Evolutionary conservation across 2,113 vertebrate genomes (phyloP), one percentile per base, ranked within the genome.

Genomic region (Salvelinus fontinalis): DNA sequence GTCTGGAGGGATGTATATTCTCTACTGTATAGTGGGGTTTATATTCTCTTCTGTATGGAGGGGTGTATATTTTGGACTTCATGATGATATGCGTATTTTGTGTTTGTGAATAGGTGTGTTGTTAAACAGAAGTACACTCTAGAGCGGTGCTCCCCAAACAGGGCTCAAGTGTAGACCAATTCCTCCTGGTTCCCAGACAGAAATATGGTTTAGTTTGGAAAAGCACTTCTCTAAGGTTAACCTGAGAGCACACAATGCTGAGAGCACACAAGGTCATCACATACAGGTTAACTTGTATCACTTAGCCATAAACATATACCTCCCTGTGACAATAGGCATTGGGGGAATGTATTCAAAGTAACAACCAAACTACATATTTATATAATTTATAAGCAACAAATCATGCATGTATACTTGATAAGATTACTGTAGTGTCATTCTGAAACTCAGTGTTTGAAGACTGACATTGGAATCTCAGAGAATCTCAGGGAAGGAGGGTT

Each of bases 271-370:
- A 71, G 68, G 72, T 67, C 59, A n/a, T n/a, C n/a, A 62, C 51
- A 54, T 54, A 18, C 51, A 62, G 59, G 5, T 2, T 62, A 0
- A 57, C 20, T 66, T 66, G 76, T 74, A 44, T 79, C 69, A 75
- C 74, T 70, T 75, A 88, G 79, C 83, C 82, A 80, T 34, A 74
- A 51, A 78, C 77, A 27, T 70, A 85, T 84, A 85, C 81, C 81
- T 85, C 76, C 0, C 16, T 73, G n/a, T 74, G 60, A 49, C 29
- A 27, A 12, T 71, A 57, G 49, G 14, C 54, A 2, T 67, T 79
- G 71, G 9, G n/a, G 31, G 18, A 68, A 68, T 54, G 62, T 71
- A 51, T 5, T 80, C 54, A 18, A 68, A 68, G 6, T 72, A 67
- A 54, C 5, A 26, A 70, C 64, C 9, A 75, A 51, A 26, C 22